Evolutionary conservation across 1,140 invertebrate species (phyloP).

Genomic region (Thaumatotibia leucotreta): DNA sequence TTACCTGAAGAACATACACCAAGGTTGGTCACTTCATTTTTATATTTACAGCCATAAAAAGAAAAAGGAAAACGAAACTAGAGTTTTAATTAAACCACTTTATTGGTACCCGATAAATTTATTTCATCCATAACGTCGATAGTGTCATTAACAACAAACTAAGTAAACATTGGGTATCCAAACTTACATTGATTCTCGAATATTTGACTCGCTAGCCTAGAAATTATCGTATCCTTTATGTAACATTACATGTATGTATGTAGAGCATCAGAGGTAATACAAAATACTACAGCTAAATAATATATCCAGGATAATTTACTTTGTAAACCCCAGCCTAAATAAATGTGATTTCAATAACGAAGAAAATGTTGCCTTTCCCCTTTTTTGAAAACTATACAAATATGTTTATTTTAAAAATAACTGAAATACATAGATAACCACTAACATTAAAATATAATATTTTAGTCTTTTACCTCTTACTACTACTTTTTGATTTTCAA

Average conservation of each 20-base stretch:
- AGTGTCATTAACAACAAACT: constrained; percentile 55
- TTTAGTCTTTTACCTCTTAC: constrained; percentile 61
- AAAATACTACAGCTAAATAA: constrained; percentile 29
- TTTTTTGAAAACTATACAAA: constrained; percentile 18
- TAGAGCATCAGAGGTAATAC: constrained; percentile 42
- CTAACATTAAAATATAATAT: constrained; percentile 38
- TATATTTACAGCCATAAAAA: too few species aligned
- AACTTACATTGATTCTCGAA: constrained; percentile 36
- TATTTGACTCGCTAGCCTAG: constrained; percentile 28
- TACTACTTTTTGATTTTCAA: constrained; percentile 10
- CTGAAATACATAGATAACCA: constrained; percentile 5
- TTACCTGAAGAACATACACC: too few species aligned
- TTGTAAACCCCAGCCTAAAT: constrained; percentile 48
- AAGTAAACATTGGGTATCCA: constrained; percentile 47
- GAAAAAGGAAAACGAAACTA: not conserved
- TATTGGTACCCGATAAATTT: constrained; percentile 47
- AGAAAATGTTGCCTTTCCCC: constrained; percentile 33
- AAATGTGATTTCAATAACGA: constrained; percentile 20
- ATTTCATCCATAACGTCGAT: constrained; percentile 50
- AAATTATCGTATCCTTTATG: constrained; percentile 27
- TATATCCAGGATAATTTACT: constrained; percentile 36
- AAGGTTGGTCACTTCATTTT: too few species aligned
- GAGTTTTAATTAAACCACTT: constrained; percentile 26
- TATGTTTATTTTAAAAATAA: not conserved
- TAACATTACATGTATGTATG: constrained; percentile 60